Base-by-base conservation (phyloP, 2,888 invertebrate genomes). In the Malthinus flaveolus region DNA sequence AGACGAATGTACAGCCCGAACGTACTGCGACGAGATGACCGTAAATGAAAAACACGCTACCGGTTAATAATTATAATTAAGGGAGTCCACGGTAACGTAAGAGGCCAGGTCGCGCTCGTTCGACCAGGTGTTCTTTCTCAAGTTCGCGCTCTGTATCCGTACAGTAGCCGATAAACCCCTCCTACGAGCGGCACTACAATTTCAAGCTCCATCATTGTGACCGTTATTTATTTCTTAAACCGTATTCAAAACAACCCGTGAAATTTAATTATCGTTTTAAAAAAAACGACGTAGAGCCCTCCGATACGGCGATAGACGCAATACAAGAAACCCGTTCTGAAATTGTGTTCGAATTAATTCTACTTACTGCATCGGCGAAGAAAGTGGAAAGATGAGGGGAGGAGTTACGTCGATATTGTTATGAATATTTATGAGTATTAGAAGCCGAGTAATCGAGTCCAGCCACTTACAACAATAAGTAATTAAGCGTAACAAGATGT, bases 31-130 rank as follows among this genome's bases (percentile, higher is more conserved):
- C 65, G 69, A 69, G 67, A 67, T 67, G 71, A 66, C 64, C 66
- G 66, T 62, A 67, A 72, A 68, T 71, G 71, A 73, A 69, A 72
- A 71, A 73, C 74, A 73, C 69, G 75, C 75, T 76, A 75, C 75
- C 71, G 73, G 73, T 72, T 75, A 75, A 76, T 76, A 75, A 75
- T 75, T 74, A 71, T 75, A 75, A 76, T 75, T 76, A 76, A 75
- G 73, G 72, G 72, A 73, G 72, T 71, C 73, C 70, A 71, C 74
- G 73, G 74, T 51, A 60, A 50, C 51, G 34, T 54, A 36, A 51
- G 49, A 55, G 49, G 55, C 54, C 59, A 56, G 42, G 50, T 56
- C 56, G 59, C 46, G 55, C 47, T 50, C 51, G 71, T 68, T 70
- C 68, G 69, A 68, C 74, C 75, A 75, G 76, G 74, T 76, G 75